A percentile compares a stretch with the other conserved stretches of the same genome.
Evolutionary conservation across 2,888 invertebrate genomes (phyloP).

Genomic region (Villa cingulata): DNA sequence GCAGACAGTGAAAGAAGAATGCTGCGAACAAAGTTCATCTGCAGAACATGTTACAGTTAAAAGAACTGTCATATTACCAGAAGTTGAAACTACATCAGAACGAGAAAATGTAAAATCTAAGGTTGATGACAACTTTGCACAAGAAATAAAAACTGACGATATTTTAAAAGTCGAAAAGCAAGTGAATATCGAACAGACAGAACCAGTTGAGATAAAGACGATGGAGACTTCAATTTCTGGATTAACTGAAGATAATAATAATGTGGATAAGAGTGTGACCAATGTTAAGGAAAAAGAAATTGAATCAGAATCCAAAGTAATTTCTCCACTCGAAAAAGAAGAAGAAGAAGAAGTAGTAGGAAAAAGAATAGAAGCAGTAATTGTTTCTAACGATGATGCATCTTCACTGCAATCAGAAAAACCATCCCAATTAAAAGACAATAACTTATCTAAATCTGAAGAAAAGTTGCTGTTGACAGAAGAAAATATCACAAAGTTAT

Average conservation of each 20-base stretch:
- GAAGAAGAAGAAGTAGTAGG: no score
- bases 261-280: not conserved
- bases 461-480: conserved; percentile 24
- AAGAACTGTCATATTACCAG: not conserved
- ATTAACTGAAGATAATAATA: no score
- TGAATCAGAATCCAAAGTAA: not conserved
- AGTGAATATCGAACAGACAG: not conserved
- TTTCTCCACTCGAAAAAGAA: not conserved
- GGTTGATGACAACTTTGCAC: no score
- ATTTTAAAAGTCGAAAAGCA: conserved; percentile 7
- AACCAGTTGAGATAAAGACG: not conserved
- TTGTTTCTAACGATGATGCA: no score
- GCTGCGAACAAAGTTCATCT: not conserved
- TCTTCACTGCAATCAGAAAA: no score
- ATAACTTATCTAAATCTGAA: not conserved
- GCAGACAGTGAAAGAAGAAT: conserved; percentile 1
- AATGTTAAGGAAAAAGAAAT: conserved; percentile 6
- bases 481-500: conserved; percentile 30
- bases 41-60: not conserved
- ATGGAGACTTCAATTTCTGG: not conserved
- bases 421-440: no score
- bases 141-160: conserved; percentile 3
- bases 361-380: no score
- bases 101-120: not conserved
- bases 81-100: not conserved